These are phyloP conservation scores for Bombyx huttoni DNA, from an alignment of 2,888 invertebrate species.

Conservation along the genomic window DNA sequence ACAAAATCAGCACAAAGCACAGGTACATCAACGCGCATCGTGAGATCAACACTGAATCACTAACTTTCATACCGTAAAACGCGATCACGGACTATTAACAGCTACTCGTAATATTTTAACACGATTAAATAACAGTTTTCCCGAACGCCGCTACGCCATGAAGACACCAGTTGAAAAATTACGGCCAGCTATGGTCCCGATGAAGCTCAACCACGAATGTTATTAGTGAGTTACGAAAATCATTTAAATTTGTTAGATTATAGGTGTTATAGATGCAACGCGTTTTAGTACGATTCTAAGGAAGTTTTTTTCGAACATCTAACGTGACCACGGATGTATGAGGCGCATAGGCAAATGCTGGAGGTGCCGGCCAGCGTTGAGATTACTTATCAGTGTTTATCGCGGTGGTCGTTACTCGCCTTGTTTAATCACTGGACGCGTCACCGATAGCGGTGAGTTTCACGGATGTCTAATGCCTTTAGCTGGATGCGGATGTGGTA, in stretches of 20 bases:
- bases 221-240: conserved; percentile 10
- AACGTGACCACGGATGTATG: conserved; percentile 28
- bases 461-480: conserved; percentile 27
- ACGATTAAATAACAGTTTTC: conserved; percentile 17
- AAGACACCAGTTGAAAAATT: conserved; percentile 11
- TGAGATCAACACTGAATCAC: conserved; percentile 47
- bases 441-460: conserved; percentile 45
- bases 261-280: conserved; percentile 6
- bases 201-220: conserved; percentile 8
- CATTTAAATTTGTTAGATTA: conserved; percentile 8
- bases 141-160: conserved; percentile 9
- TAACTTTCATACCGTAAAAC: conserved; percentile 40
- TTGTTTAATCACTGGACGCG: conserved; percentile 62
- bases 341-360: conserved; percentile 45
- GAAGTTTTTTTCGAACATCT: conserved; percentile 5
- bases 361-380: conserved; percentile 48
- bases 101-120: conserved; percentile 41
- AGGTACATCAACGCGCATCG: conserved; percentile 35
- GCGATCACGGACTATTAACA: conserved; percentile 37
- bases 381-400: conserved; percentile 64
- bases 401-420: conserved; percentile 54
- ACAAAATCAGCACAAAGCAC: conserved; percentile 17
- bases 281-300: conserved; percentile 14
- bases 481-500: conserved; percentile 30
- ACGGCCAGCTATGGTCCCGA: conserved; percentile 8